Conservation (phyloP, 2,888 invertebrate species). For the Formica aserva region DNA sequence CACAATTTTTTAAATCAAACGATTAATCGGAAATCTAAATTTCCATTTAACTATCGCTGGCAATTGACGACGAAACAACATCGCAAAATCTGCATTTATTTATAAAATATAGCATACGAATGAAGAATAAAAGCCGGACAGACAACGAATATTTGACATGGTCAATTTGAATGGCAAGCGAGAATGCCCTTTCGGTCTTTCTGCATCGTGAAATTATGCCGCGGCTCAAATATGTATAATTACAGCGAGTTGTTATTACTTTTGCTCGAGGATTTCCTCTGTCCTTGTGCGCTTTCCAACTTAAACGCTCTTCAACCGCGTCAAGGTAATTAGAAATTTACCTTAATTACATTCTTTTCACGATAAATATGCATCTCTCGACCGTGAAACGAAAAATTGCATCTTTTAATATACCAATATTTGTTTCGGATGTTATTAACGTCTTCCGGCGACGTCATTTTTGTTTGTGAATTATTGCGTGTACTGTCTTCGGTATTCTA, state of each 20-base stretch:
- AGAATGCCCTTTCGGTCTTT: not conserved
- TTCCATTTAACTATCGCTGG: not conserved
- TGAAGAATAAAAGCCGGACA: constrained; percentile 29
- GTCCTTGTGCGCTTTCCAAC: constrained; percentile 33
- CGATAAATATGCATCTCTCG: constrained; percentile 46
- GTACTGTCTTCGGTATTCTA: not conserved
- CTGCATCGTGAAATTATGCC: constrained; percentile 61
- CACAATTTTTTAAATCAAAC: not conserved
- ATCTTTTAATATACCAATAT: constrained; percentile 3
- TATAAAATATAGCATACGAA: constrained; percentile 27
- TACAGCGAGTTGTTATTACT: constrained; percentile 65
- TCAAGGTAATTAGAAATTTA: constrained; percentile 77
- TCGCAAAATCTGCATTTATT: constrained; percentile 35
- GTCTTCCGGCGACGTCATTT: not conserved
- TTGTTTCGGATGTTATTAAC: constrained; percentile 17
- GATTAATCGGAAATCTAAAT: not conserved
- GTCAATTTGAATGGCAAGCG: constrained; percentile 45
- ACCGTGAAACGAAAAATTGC: constrained; percentile 33
- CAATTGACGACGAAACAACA: not conserved
- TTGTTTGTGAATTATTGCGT: not conserved
- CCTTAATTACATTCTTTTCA: constrained; percentile 63
- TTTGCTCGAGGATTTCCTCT: constrained; percentile 39
- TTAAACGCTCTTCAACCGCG: constrained; percentile 44
- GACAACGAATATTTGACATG: constrained; percentile 42
- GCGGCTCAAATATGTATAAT: constrained; percentile 65